A percentile compares a stretch with the other conserved stretches of the same genome.
Conservation (phyloP, 2,888 invertebrate genomes). For the Stenolophus ochropezus region DNA sequence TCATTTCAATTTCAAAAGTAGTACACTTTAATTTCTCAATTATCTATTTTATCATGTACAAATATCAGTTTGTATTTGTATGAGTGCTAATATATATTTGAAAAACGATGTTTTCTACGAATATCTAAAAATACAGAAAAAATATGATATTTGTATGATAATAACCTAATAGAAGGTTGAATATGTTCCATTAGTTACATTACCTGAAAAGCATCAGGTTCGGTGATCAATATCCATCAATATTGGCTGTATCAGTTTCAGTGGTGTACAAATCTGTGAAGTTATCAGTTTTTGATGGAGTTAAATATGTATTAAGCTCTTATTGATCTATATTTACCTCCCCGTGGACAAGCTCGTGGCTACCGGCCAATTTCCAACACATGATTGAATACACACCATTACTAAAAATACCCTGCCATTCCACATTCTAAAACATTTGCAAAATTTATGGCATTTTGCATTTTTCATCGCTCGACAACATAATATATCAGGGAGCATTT, state of each 20-base stretch:
- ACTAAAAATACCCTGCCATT: background rate
- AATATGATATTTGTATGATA: too few relatives aligned
- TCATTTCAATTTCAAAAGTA: too few relatives aligned
- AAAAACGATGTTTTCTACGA: too few relatives aligned
- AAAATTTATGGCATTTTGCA: background rate
- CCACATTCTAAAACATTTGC: background rate
- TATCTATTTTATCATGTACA: too few relatives aligned
- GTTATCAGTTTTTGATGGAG: background rate
- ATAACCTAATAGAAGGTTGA: too few relatives aligned
- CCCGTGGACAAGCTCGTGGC: background rate
- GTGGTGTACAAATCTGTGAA: background rate
- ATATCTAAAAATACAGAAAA: too few relatives aligned
- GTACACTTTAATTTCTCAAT: too few relatives aligned
- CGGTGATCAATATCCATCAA: background rate
- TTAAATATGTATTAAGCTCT: background rate
- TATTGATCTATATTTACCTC: background rate
- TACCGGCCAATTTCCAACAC: background rate
- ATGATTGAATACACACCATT: background rate
- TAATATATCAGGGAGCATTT: background rate
- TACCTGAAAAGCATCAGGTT: too few relatives aligned
- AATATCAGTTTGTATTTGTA: too few relatives aligned
- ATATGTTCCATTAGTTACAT: too few relatives aligned
- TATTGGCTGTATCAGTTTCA: background rate
- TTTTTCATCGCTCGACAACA: too few relatives aligned
- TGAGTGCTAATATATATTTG: too few relatives aligned